These are phyloP conservation scores for Coelogynopora nodosa DNA, from an alignment of 2,888 invertebrate species.

Conservation along the genomic window DNA sequence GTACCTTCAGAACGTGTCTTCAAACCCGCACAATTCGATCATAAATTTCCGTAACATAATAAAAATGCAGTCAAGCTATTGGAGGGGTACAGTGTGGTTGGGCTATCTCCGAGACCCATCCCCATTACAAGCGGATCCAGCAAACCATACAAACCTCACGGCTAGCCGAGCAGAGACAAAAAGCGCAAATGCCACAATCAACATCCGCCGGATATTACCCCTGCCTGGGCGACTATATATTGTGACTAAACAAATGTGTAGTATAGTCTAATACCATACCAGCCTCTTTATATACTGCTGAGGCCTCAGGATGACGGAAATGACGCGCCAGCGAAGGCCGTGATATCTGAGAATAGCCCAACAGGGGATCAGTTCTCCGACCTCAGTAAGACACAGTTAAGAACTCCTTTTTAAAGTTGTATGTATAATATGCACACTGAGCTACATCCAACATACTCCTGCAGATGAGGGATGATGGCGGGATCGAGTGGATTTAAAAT, in stretches of 20 bases:
- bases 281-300: too few relatives aligned
- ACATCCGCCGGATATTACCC: not conserved
- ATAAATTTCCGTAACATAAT: too few relatives aligned
- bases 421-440: not conserved
- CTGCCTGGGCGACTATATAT: not conserved
- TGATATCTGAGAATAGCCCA: not conserved
- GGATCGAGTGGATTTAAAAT: too few relatives aligned
- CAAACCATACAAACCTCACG: not conserved
- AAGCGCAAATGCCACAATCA: not conserved
- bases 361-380: too few relatives aligned
- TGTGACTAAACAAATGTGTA: not conserved
- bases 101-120: not conserved
- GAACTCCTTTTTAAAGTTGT: not conserved
- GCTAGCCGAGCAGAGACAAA: not conserved
- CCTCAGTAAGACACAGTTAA: too few relatives aligned
- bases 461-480: too few relatives aligned
- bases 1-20: too few relatives aligned
- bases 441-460: too few relatives aligned
- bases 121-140: not conserved
- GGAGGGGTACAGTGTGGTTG: not conserved
- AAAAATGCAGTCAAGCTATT: too few relatives aligned
- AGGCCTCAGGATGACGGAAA: not conserved
- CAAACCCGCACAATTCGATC: not conserved
- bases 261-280: not conserved
- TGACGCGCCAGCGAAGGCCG: not conserved